phyloP scores from a whole-genome alignment of 2,888 invertebrate species.

The Stenodera caucasica region DNA sequence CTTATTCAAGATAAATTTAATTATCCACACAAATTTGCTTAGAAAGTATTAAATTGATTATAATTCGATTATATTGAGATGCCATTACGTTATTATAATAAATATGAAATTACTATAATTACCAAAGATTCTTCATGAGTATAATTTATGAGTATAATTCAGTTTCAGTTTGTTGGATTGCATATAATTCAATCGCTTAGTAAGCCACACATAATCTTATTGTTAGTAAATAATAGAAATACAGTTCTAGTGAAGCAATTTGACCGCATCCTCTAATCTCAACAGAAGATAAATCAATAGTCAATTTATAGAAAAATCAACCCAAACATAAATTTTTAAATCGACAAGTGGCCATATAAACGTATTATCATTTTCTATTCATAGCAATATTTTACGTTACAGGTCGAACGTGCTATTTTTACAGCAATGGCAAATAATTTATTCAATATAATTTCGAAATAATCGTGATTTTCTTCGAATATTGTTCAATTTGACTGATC shows the following conservation, averaged over 20 bases:
- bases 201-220: slow-evolving; percentile 42
- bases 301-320: slow-evolving; percentile 3
- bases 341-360: not conserved
- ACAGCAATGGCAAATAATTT: slow-evolving; percentile 15
- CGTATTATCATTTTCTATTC: slow-evolving; percentile 19
- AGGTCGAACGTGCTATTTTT: slow-evolving; percentile 19
- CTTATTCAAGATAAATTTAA: slow-evolving; percentile 23
- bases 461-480: not conserved
- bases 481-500: not conserved
- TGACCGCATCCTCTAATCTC: slow-evolving; percentile 20
- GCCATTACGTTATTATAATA: slow-evolving; percentile 2
- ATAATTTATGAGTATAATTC: too few species aligned
- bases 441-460: too few species aligned
- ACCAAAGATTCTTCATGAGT: too few species aligned
- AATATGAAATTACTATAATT: not conserved
- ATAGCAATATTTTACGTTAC: slow-evolving; percentile 25
- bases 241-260: slow-evolving; percentile 9
- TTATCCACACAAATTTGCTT: slow-evolving; percentile 21
- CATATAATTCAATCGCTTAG: slow-evolving; percentile 38
- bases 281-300: not conserved
- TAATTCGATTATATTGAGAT: not conserved
- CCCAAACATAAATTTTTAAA: slow-evolving; percentile 7
- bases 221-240: slow-evolving; percentile 39
- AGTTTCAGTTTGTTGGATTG: slow-evolving; percentile 34
- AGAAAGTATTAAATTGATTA: not conserved